Evolutionary conservation across 2,888 invertebrate genomes (phyloP).

Genomic region (Eretmocerus hayati): DNA sequence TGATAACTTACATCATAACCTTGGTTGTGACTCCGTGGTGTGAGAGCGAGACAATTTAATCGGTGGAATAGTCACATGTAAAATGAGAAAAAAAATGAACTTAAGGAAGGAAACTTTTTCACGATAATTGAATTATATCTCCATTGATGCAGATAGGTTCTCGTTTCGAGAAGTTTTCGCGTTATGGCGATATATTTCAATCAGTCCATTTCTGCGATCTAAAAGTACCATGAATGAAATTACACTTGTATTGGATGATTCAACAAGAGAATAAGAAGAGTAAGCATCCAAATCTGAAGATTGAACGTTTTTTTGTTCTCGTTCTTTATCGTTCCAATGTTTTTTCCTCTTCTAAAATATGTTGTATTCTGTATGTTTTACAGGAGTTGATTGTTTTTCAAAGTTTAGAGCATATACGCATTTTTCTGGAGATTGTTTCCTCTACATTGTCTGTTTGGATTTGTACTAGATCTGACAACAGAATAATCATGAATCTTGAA

Average conservation of each 20-base stretch:
- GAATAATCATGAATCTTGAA: constrained; percentile 8
- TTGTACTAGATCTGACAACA: constrained; percentile 2
- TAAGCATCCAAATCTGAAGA: constrained; percentile 12
- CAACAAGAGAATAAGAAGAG: not conserved
- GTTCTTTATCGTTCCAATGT: constrained; percentile 12
- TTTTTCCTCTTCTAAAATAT: constrained; percentile 2
- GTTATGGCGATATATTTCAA: constrained; percentile 4
- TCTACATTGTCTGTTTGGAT: constrained; percentile 8
- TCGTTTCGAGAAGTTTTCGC: constrained; percentile 1
- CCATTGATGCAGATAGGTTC: constrained; percentile 15
- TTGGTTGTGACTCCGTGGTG: constrained; percentile 20
- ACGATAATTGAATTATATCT: constrained; percentile 7
- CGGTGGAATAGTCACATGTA: constrained; percentile 17
- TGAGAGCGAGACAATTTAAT: constrained; percentile 21
- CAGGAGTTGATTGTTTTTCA: constrained; percentile 3
- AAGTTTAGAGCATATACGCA: constrained; percentile 1
- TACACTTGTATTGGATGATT: not conserved
- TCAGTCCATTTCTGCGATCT: too few relatives aligned
- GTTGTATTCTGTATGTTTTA: constrained; percentile 4
- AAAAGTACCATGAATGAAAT: too few relatives aligned
- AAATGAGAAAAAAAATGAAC: constrained; percentile 5
- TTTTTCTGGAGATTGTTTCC: constrained; percentile 10
- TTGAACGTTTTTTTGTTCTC: constrained; percentile 15
- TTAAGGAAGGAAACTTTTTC: constrained; percentile 11
- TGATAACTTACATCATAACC: constrained; percentile 20